Percentiles rank a stretch among this genome's conserved stretches.
Evolutionary conservation across 2,113 vertebrate genomes (phyloP).

Genomic region (Callospermophilus lateralis): DNA sequence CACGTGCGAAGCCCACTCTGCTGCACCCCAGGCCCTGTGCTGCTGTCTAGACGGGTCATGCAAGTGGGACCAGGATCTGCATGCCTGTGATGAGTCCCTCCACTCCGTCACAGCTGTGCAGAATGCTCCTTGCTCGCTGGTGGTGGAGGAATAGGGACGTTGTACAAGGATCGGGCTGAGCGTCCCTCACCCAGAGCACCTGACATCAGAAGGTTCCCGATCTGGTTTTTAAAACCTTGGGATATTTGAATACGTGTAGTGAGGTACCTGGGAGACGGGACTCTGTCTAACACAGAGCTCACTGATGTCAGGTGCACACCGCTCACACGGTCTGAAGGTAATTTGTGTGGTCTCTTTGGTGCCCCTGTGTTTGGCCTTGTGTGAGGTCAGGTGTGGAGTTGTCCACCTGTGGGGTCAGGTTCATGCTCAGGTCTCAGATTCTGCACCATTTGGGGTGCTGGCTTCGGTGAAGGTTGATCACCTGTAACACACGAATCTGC

Average conservation of each 20-base stretch:
- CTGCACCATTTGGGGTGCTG: not conserved
- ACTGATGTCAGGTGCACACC: too few species aligned
- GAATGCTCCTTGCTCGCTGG: not conserved
- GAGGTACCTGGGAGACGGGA: not conserved
- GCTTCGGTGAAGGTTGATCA: not conserved
- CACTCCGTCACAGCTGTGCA: too few species aligned
- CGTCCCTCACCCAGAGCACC: not conserved
- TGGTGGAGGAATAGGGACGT: not conserved
- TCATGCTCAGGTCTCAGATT: not conserved
- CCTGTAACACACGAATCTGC: not conserved
- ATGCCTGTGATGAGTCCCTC: too few species aligned
- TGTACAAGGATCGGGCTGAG: not conserved
- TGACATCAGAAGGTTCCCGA: too few species aligned
- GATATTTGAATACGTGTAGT: not conserved
- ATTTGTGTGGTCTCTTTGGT: not conserved
- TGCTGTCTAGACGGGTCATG: not conserved
- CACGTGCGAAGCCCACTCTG: not conserved
- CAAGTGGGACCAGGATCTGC: too few species aligned
- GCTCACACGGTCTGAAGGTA: not conserved
- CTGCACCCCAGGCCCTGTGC: not conserved
- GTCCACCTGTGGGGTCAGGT: not conserved
- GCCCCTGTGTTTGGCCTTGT: not conserved
- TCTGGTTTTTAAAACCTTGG: not conserved
- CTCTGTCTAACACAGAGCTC: not conserved
- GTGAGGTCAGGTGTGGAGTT: not conserved